Evolutionary conservation across 2,797 vertebrate genomes (phyloP), one percentile per base, ranked within the genome.

Genomic region (Aselliscus stoliczkanus): DNA sequence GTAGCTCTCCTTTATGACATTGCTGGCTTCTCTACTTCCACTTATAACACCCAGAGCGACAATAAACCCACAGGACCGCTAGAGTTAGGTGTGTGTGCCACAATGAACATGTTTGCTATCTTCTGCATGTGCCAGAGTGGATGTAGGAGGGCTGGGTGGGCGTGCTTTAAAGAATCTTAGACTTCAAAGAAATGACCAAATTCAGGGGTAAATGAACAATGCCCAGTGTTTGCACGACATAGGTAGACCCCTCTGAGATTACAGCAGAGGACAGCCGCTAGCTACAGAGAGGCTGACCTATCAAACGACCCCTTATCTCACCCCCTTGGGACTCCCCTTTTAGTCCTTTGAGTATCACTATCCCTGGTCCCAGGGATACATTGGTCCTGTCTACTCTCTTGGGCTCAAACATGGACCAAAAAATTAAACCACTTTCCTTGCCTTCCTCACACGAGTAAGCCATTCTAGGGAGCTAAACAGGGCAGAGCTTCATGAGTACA

Each of bases 1-100:
- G 75, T 10, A 37, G 34, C n/a, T 94, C 75, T 96, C 69, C 77
- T 93, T 23, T 31, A 29, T 93, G 95, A 88, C 65, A 90, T 64
- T 89, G 92, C 69, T 37, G 31, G 42, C 44, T 85, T 72, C 4
- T 58, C 52, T 34, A 8, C 42, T 92, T 47, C 62, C 64, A 18
- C 52, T 11, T 39, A 7, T 7, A 13, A 56, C 13, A 58, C 14
- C n/a, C 64, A 18, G 44, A 62, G 27, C 1, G 54, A 21, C 18
- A 52, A 3, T 4, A 54, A 88, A 34, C 18, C 75, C 20, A 1
- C 2, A 11, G 44, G 44, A 60, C n/a, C 62, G 62, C 12, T 12
- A 20, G 34, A 52, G 37, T 25, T 31, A 21, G 29, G 25, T 39
- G 34, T 65, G 15, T 39, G 15, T 21, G 9, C 4, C 69, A 47